Conservation (phyloP, 37 sponge, comb jelly and placozoan genomes). For the Beroe ovata region DNA sequence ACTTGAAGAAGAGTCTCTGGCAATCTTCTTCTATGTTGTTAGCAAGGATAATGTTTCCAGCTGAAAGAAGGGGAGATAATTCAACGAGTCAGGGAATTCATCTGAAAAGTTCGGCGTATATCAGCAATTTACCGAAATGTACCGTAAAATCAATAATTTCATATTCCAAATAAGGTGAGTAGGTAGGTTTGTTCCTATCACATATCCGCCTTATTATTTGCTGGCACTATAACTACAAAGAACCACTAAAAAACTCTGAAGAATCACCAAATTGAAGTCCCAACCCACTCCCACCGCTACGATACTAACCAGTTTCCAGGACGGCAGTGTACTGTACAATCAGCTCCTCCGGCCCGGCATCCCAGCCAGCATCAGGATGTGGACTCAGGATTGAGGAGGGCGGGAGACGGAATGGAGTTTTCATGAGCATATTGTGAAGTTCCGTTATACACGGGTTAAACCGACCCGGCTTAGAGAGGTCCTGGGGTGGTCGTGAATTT, state of each 20-base stretch:
- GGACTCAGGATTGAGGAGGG: conserved; percentile 27
- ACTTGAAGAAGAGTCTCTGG: conserved; percentile 56
- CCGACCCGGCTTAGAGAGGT: conserved; percentile 52
- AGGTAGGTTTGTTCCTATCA: too few species aligned
- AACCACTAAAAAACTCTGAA: too few species aligned
- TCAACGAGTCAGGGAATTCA: too few species aligned
- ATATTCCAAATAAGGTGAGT: too few species aligned
- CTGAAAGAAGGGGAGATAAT: background rate
- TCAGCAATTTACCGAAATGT: too few species aligned
- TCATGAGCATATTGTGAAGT: conserved; percentile 65
- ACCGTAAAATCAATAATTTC: too few species aligned
- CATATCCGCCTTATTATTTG: too few species aligned
- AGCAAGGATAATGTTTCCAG: conserved; percentile 58
- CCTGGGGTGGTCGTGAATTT: background rate
- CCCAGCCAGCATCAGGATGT: conserved; percentile 9
- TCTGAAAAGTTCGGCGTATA: too few species aligned
- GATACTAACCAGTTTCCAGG: conserved; percentile 38
- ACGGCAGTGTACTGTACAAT: conserved; percentile 7
- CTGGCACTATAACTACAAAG: too few species aligned
- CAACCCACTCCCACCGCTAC: too few species aligned
- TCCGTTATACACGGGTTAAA: conserved; percentile 44
- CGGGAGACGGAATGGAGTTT: conserved; percentile 50
- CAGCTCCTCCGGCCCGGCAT: background rate
- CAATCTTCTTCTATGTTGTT: conserved; percentile 57
- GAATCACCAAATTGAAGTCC: too few species aligned